Base-by-base conservation (phyloP, 53 echinoderm and acorn worm species). In the Temnopleurus reevesii region DNA sequence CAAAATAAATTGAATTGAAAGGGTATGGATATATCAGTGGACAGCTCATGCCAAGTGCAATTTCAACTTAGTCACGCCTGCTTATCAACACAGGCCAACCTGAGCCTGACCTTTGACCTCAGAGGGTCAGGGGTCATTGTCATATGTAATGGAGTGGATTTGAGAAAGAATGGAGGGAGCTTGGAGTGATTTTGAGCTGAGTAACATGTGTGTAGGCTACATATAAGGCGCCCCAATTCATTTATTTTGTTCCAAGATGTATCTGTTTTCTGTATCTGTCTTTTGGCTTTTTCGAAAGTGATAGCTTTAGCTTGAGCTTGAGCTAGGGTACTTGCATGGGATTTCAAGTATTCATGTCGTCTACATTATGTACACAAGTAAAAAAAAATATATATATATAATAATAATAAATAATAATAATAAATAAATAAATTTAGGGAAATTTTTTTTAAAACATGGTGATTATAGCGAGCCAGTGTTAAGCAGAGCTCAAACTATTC, bases 1-100 rank as follows among this genome's bases (percentile, higher is more conserved):
- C n/a, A n/a, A n/a, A n/a, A n/a, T n/a, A n/a, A n/a, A n/a, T n/a
- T n/a, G n/a, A n/a, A n/a, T n/a, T n/a, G n/a, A n/a, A n/a, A n/a
- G n/a, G n/a, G n/a, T n/a, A n/a, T n/a, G n/a, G n/a, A n/a, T n/a
- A n/a, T n/a, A n/a, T n/a, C n/a, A n/a, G n/a, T n/a, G n/a, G n/a
- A n/a, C n/a, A n/a, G n/a, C n/a, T n/a, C n/a, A n/a, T n/a, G n/a
- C n/a, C n/a, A n/a, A n/a, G n/a, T 79, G 49, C 47, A 46, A 27
- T 79, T 79, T 83, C 56, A 83, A 83, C 83, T 83, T 53, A 55
- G 54, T 83, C 83, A 83, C 55, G 83, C 83, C 83, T 83, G 83
- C 56, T 83, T 83, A 83, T 83, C 83, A 56, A 33, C 41, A 21
- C 56, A 54, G 23, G 83, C 83, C 55, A 56, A 83, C 56, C 83